A percentile compares a stretch with the other conserved stretches of the same genome.
These are phyloP conservation scores for Drosophila arizonae DNA, from an alignment of 1,140 invertebrate genomes.

Conservation along the genomic window DNA sequence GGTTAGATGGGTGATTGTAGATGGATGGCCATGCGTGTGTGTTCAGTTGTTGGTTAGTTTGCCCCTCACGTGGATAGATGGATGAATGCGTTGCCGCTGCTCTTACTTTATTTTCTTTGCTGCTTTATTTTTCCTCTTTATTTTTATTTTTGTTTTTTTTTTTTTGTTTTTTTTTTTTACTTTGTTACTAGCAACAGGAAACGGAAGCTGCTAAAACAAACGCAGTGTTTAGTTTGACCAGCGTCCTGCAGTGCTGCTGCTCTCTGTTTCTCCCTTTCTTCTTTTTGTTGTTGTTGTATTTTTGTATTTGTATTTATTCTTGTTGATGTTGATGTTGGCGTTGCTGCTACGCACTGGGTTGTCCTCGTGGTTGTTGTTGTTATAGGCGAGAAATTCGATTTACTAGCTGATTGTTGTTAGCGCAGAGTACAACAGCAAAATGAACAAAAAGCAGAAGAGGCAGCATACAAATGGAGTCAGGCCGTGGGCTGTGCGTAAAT, in stretches of 20 bases:
- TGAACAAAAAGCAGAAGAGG: slow-evolving; percentile 3
- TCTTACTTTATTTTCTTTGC: slow-evolving; percentile 11
- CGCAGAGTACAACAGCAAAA: slow-evolving; percentile 46
- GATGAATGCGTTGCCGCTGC: slow-evolving; percentile 47
- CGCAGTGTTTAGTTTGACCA: slow-evolving; percentile 72
- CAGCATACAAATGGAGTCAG: slow-evolving; percentile 13
- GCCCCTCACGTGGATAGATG: slow-evolving; percentile 61
- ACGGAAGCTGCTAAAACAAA: slow-evolving; percentile 81
- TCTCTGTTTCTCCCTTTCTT: neutral
- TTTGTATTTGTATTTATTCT: slow-evolving; percentile 72
- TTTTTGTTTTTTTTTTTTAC: neutral
- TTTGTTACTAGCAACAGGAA: slow-evolving; percentile 56
- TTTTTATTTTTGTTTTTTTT: neutral
- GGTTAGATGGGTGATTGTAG: slow-evolving; percentile 61
- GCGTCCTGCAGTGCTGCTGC: slow-evolving; percentile 34
- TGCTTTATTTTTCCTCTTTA: slow-evolving; percentile 2
- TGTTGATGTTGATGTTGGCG: slow-evolving; percentile 44
- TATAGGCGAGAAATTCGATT: slow-evolving; percentile 80
- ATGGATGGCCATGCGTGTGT: slow-evolving; percentile 76
- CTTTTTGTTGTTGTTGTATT: slow-evolving; percentile 1
- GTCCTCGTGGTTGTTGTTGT: slow-evolving; percentile 58
- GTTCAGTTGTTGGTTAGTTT: slow-evolving; percentile 72
- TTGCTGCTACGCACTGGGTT: slow-evolving; percentile 50
- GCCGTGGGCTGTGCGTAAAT: slow-evolving; percentile 53
- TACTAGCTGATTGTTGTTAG: slow-evolving; percentile 79